Evolutionary conservation across 2,797 vertebrate species (phyloP), one percentile per base, ranked within the genome.

Genomic region (Numenius phaeopus): DNA sequence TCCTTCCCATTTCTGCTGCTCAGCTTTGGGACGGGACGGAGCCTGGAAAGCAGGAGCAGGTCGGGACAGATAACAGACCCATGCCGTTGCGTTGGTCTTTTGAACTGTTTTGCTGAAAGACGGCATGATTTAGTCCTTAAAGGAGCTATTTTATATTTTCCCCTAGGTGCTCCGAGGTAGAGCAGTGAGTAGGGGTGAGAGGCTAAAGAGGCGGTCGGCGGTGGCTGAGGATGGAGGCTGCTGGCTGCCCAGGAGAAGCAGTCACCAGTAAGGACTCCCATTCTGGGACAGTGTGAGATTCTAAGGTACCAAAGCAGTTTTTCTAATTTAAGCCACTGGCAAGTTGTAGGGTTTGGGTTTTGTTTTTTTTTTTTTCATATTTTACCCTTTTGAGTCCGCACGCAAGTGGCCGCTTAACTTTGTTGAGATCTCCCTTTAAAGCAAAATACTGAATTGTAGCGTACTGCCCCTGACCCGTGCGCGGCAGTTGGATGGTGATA

Each of bases 61-160:
- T 34, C 26, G 24, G 61, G 75, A 20, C 19, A 30, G 50, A 9
- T 23, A 23, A 49, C n/a, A 37, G 52, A 87, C 10, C 23, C 0
- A 0, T 57, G n/a, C 37, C 12, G 0, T 21, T 10, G 10, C 1
- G 0, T 14, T 22, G 42, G 5, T 20, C 15, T 80, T 72, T 34
- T 34, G 37, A 37, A 11, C 9, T 49, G 11, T 37, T 87, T 14
- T 57, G 27, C n/a, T 75, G 7, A 8, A 80, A 44, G 37, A 7
- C 3, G 39, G 21, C 17, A 3, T 4, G 1, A 34, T 30, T 39
- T 50, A 32, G 34, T 82, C 75, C 66, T 62, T 52, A 44, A 34
- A 46, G 14, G 11, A 75, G 49, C 2, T 84, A 2, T 13, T 44
- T 73, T 40, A 13, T 82, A 5, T 20, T 79, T 81, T 42, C 6